These are phyloP conservation scores for Ophraella communa DNA, from an alignment of 2,888 invertebrate genomes.

Conservation along the genomic window DNA sequence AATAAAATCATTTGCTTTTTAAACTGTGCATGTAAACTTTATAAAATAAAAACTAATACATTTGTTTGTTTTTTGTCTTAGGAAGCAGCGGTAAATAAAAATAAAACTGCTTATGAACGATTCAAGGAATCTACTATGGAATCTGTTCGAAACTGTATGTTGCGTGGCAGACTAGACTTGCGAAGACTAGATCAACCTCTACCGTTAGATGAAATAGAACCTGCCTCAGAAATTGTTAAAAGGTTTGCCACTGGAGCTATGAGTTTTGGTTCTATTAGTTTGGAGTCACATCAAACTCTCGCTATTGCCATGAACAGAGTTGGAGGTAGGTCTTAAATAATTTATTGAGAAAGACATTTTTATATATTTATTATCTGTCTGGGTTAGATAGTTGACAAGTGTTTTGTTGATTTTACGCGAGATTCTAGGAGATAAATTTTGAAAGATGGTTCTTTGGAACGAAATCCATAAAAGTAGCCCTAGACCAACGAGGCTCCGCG, in stretches of 20 bases:
- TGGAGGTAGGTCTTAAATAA: conserved; percentile 34
- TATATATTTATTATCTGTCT: no score
- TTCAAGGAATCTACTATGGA: conserved; percentile 87
- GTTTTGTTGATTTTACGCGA: no score
- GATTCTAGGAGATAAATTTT: no score
- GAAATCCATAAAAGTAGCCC: no score
- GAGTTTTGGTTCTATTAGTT: conserved; percentile 79
- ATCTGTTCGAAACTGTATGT: conserved; percentile 83
- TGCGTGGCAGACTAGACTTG: conserved; percentile 92
- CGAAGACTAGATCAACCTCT: conserved; percentile 79
- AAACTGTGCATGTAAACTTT: not conserved
- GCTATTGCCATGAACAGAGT: conserved; percentile 95
- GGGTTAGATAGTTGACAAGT: no score
- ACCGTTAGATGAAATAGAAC: conserved; percentile 87
- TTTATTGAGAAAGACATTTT: no score
- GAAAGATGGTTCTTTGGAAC: no score
- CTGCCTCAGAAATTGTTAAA: conserved; percentile 94
- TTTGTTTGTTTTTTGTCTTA: conserved; percentile 53
- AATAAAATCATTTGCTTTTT: not conserved
- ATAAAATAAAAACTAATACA: not conserved
- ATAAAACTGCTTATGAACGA: conserved; percentile 81
- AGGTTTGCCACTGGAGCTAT: conserved; percentile 82
- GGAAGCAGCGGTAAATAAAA: conserved; percentile 88
- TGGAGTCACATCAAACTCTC: conserved; percentile 94
- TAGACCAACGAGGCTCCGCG: no score